A percentile compares a stretch with the other conserved stretches of the same genome.
phyloP scores from a whole-genome alignment of 2,888 invertebrate species.

The Sturmia bella region DNA sequence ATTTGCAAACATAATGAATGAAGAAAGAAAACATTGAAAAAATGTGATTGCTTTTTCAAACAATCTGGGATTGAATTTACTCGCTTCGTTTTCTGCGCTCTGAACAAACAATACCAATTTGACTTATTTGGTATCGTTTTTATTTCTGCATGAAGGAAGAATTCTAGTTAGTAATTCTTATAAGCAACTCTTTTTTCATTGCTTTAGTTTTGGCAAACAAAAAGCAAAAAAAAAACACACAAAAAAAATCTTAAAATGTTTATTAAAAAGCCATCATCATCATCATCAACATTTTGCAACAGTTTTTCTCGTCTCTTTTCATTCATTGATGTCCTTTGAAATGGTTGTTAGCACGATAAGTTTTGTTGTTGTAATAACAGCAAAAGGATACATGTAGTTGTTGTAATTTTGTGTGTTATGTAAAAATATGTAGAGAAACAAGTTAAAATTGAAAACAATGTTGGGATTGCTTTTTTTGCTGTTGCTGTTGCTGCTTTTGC shows the following conservation, averaged over 20 bases:
- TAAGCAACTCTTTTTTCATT: neutral
- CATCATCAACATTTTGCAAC: constrained; percentile 6
- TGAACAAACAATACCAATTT: too few species aligned
- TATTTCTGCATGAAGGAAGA: too few species aligned
- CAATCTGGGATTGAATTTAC: too few species aligned
- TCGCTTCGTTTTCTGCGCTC: too few species aligned
- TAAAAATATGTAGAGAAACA: constrained; percentile 23
- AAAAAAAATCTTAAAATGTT: constrained; percentile 12
- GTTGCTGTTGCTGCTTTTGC: neutral
- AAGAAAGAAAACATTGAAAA: too few species aligned
- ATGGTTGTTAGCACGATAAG: constrained; percentile 2
- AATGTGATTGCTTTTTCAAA: too few species aligned
- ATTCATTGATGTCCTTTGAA: constrained; percentile 10
- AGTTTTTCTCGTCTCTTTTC: constrained; percentile 1
- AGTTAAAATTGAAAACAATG: constrained; percentile 25
- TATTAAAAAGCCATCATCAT: constrained; percentile 55
- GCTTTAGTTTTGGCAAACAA: neutral
- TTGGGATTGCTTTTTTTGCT: neutral
- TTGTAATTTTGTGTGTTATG: constrained; percentile 12
- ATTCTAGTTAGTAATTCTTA: too few species aligned
- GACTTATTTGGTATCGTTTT: too few species aligned
- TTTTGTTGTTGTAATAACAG: constrained; percentile 33
- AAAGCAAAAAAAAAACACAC: neutral
- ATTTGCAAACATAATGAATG: too few species aligned
- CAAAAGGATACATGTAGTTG: constrained; percentile 1